phyloP scores from a whole-genome alignment of 2,797 vertebrate species.

The Tarsius wallacei region DNA sequence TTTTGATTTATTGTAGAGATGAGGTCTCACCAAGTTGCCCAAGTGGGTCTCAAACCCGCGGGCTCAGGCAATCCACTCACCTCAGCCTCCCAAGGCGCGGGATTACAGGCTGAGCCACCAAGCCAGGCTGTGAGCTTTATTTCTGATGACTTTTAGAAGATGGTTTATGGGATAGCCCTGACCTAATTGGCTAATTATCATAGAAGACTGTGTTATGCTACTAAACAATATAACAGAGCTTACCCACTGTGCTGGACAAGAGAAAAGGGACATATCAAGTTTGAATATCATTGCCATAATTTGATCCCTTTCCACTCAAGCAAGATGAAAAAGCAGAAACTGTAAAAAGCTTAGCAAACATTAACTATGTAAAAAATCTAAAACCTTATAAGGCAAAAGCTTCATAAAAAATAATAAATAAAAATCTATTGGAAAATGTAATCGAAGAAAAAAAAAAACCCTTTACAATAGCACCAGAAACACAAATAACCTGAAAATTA shows the following conservation, averaged over 20 bases:
- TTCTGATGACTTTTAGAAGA: background rate
- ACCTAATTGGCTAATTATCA: background rate
- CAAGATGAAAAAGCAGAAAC: slow-evolving; percentile 7
- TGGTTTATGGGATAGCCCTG: background rate
- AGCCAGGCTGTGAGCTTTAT: background rate
- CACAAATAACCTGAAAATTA: background rate
- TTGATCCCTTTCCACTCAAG: slow-evolving; percentile 12
- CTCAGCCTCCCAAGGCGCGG: too few relatives aligned
- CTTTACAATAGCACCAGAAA: background rate
- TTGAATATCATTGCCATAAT: background rate
- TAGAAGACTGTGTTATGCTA: background rate
- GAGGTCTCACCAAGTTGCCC: too few relatives aligned
- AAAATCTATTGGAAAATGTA: background rate
- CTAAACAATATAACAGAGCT: slow-evolving; percentile 1
- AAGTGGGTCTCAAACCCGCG: too few relatives aligned
- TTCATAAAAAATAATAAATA: background rate
- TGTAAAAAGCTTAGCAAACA: background rate
- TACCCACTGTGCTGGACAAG: background rate
- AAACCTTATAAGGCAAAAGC: background rate
- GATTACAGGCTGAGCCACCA: too few relatives aligned
- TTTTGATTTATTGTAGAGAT: too few relatives aligned
- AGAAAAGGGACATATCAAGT: background rate
- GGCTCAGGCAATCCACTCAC: too few relatives aligned
- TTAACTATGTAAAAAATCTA: background rate
- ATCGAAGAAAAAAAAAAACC: background rate